Conservation (phyloP, 2,797 vertebrate species). For the Ataeniobius toweri region DNA sequence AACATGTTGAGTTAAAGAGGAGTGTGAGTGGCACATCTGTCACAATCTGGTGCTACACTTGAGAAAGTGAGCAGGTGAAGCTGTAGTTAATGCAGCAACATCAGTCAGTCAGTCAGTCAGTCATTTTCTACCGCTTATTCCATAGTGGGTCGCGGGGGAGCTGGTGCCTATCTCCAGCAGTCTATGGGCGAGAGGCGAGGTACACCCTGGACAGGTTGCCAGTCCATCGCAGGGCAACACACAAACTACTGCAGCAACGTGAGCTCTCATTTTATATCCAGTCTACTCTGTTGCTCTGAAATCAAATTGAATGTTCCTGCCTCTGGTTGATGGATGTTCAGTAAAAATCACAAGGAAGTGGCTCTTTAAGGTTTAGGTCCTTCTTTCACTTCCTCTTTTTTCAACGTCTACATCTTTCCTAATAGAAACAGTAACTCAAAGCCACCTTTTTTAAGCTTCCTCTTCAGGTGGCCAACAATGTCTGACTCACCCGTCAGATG, state of each 20-base stretch:
- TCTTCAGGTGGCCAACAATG: not conserved
- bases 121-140: too few relatives aligned
- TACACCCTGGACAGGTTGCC: too few relatives aligned
- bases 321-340: not conserved
- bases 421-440: not conserved
- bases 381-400: constrained; percentile 30
- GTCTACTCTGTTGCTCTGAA: not conserved
- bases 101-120: too few relatives aligned
- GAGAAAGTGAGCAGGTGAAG: constrained; percentile 23
- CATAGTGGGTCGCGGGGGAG: too few relatives aligned
- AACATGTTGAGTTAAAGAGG: not conserved
- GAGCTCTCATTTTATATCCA: constrained; percentile 20
- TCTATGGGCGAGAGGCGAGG: too few relatives aligned
- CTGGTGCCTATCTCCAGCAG: too few relatives aligned
- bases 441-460: not conserved
- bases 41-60: constrained; percentile 13
- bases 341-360: not conserved
- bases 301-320: not conserved
- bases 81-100: not conserved
- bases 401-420: not conserved
- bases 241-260: not conserved
- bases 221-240: too few relatives aligned
- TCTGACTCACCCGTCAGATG: constrained; percentile 1
- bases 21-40: not conserved
- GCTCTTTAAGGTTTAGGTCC: not conserved